phyloP scores from a whole-genome alignment of 2,113 vertebrate species.

The Potamarius usumacintae region DNA sequence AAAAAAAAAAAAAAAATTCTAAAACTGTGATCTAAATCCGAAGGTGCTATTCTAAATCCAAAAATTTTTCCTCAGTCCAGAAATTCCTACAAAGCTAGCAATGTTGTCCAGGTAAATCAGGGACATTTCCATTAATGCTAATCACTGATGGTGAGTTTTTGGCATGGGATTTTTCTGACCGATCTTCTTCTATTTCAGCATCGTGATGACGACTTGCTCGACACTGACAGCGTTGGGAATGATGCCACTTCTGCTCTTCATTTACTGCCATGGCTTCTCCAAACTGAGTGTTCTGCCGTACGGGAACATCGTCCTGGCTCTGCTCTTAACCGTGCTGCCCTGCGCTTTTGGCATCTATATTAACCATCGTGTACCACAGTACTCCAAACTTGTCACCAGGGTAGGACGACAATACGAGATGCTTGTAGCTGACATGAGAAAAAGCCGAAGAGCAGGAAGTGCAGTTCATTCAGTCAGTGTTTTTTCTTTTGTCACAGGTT shows the following conservation, averaged over 20 bases:
- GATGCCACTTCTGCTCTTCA: conserved; percentile 81
- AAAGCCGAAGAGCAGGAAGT: background rate
- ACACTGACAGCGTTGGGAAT: conserved; percentile 76
- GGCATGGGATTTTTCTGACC: background rate
- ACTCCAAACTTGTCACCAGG: conserved; percentile 69
- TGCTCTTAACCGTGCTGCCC: conserved; percentile 73
- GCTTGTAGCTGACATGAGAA: background rate
- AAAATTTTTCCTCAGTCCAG: no score
- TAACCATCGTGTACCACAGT: conserved; percentile 75
- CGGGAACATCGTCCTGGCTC: conserved; percentile 64
- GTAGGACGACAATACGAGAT: conserved; percentile 66
- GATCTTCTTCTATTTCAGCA: conserved; percentile 64
- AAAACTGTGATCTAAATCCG: no score
- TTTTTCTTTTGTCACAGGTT: conserved; percentile 60
- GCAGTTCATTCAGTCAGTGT: background rate
- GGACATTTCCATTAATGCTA: background rate
- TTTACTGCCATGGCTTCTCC: conserved; percentile 76
- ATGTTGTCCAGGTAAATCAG: background rate
- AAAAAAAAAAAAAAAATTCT: no score
- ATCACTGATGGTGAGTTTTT: background rate
- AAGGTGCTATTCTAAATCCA: no score
- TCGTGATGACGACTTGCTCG: conserved; percentile 82
- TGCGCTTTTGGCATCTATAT: conserved; percentile 74
- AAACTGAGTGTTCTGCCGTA: conserved; percentile 75
- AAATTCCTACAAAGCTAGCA: background rate